Evolutionary conservation across 2,113 vertebrate species (phyloP).

Genomic region (Craseonycteris thonglongyai): DNA sequence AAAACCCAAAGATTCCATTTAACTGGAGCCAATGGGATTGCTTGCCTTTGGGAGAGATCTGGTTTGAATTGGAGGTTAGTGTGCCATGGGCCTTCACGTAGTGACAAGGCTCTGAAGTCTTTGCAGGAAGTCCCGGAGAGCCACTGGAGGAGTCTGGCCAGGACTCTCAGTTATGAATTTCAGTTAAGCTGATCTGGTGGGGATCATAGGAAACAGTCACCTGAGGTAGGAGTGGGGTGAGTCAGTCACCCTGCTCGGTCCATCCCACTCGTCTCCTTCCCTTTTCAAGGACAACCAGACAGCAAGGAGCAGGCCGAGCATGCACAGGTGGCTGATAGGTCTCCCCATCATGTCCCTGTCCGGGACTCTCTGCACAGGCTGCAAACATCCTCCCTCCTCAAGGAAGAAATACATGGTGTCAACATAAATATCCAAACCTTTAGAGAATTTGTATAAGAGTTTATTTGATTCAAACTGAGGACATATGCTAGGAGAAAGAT

Average conservation of each 20-base stretch:
- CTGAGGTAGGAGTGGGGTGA: background rate
- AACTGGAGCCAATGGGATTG: background rate
- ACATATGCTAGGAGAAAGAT: no score
- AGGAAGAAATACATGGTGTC: background rate
- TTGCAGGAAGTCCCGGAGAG: background rate
- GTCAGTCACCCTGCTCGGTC: background rate
- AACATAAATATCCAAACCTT: no score
- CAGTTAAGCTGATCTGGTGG: background rate
- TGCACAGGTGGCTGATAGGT: background rate
- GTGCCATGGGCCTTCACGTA: background rate
- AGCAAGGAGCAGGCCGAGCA: background rate
- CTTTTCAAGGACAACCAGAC: background rate
- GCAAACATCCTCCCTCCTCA: background rate
- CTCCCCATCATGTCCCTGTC: background rate
- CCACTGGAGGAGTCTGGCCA: no score
- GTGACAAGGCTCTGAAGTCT: background rate
- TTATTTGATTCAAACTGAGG: no score
- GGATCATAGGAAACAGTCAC: background rate
- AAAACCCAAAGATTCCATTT: background rate
- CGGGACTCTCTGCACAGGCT: no score
- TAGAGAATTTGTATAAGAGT: no score
- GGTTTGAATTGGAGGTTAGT: background rate
- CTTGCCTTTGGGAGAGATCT: background rate
- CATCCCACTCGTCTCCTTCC: background rate
- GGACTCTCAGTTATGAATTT: background rate